Percentiles rank a stretch among this genome's conserved stretches.
Evolutionary conservation across 2,888 invertebrate species (phyloP).

Genomic region (Drosophila cracens): DNA sequence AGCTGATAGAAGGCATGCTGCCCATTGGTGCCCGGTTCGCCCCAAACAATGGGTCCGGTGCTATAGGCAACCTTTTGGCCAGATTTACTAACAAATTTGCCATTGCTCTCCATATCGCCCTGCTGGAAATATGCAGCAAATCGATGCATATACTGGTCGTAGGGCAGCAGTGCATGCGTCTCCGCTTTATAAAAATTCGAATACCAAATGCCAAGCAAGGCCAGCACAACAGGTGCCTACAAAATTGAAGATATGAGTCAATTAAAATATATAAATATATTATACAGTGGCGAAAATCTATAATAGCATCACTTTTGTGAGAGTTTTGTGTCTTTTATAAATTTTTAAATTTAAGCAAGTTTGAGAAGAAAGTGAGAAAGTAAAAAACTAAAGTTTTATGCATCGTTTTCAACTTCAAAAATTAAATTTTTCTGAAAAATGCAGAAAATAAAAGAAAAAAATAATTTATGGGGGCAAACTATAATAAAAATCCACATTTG

Average conservation of each 20-base stretch:
- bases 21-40: slow-evolving; percentile 99
- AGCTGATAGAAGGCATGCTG: slow-evolving; percentile 99
- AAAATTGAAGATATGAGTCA: slow-evolving; percentile 43
- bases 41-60: slow-evolving; percentile 86
- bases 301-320: neutral
- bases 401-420: neutral
- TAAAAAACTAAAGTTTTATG: neutral
- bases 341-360: neutral
- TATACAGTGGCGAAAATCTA: neutral
- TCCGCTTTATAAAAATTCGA: slow-evolving; percentile 97
- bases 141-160: slow-evolving; percentile 99
- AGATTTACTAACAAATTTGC: slow-evolving; percentile 94
- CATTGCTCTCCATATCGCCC: slow-evolving; percentile 99
- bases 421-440: too few species aligned
- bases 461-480: neutral
- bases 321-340: neutral
- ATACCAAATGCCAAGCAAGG: slow-evolving; percentile 97
- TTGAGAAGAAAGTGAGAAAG: neutral
- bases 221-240: slow-evolving; percentile 96
- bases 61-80: slow-evolving; percentile 84
- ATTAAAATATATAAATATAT: neutral
- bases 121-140: slow-evolving; percentile 99
- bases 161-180: slow-evolving; percentile 97
- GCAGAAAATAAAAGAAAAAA: neutral
- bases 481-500: neutral